A percentile compares a stretch with the other conserved stretches of the same genome.
Conservation (phyloP, 2,888 invertebrate genomes). For the Alcis repandata region DNA sequence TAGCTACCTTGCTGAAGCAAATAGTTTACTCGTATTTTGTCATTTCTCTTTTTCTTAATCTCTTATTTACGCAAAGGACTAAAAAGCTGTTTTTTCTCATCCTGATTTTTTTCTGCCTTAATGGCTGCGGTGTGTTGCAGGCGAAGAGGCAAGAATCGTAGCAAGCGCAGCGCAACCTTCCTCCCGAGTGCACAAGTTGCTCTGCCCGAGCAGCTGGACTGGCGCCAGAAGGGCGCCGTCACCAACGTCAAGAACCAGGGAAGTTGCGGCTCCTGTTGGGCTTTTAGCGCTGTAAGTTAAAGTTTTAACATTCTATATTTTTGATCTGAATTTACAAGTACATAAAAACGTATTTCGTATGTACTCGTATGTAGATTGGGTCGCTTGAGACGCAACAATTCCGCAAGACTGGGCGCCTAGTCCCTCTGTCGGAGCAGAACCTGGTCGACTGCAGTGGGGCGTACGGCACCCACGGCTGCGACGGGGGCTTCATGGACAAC, state of each 20-base stretch:
- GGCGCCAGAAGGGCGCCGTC: slow-evolving; percentile 94
- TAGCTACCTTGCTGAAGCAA: too few species aligned
- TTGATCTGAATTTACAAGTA: too few species aligned
- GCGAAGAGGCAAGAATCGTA: slow-evolving; percentile 61
- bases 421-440: slow-evolving; percentile 97
- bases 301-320: too few species aligned
- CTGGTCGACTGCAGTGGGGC: slow-evolving; percentile 94
- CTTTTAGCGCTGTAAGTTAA: slow-evolving; percentile 92
- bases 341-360: slow-evolving; percentile 44
- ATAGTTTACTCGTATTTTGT: too few species aligned
- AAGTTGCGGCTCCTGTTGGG: slow-evolving; percentile 97
- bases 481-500: slow-evolving; percentile 93
- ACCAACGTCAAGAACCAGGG: slow-evolving; percentile 96
- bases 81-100: too few species aligned
- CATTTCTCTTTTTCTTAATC: too few species aligned
- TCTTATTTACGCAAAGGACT: background rate
- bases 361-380: slow-evolving; percentile 90
- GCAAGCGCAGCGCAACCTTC: slow-evolving; percentile 83
- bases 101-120: too few species aligned
- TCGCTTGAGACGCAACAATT: slow-evolving; percentile 96
- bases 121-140: slow-evolving; percentile 49
- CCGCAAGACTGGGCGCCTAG: slow-evolving; percentile 90
- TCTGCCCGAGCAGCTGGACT: slow-evolving; percentile 92
- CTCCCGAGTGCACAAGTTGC: slow-evolving; percentile 90
- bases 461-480: slow-evolving; percentile 96